Evolutionary conservation across 2,113 vertebrate genomes (phyloP), one percentile per base, ranked within the genome.

Genomic region (Rafetus swinhoei): DNA sequence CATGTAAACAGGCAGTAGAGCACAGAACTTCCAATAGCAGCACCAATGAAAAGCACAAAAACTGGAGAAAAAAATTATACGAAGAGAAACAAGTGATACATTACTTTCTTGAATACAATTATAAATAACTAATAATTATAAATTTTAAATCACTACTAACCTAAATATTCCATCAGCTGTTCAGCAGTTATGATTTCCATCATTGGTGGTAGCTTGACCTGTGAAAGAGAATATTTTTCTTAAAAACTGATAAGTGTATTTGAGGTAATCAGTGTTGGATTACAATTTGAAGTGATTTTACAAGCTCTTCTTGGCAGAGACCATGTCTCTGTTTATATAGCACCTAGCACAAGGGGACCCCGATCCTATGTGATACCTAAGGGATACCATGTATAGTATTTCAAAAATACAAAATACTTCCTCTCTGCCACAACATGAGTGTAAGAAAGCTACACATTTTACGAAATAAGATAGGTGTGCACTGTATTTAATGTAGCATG

Each of bases 181-280:
- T 99, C 99, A 77, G 99, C 99, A 2, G 99, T 99, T 97, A 99
- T 99, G 91, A 99, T 99, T 98, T 99, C 99, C 98, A 99, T 99
- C 99, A 99, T 99, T 10, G 99, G 99, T 54, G 99, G 99, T 96
- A 99, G 98, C 97, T 99, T 99, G 89, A 99, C 99, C 99, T 99
- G 98, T 81, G 96, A 96, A 96, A 98, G 88, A 90, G 93, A 93
- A 97, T 97, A 21, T 96, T 32, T 72, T 86, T 85, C 88, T 82
- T 93, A 96, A 93, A 94, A 89, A 93, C 82, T 35, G 88, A 56
- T 89, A 85, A 50, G 22, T 62, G 55, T 19, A 39, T 79, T 29
- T 87, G 32, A 72, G n/a, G 32, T 35, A 35, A 18, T 72, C 21
- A 10, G 65, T 72, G 16, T 21, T 18, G 19, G 16, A 69, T 35